Evolutionary conservation across 2,113 vertebrate genomes (phyloP), one percentile per base, ranked within the genome.

Genomic region (Grantiella picta): DNA sequence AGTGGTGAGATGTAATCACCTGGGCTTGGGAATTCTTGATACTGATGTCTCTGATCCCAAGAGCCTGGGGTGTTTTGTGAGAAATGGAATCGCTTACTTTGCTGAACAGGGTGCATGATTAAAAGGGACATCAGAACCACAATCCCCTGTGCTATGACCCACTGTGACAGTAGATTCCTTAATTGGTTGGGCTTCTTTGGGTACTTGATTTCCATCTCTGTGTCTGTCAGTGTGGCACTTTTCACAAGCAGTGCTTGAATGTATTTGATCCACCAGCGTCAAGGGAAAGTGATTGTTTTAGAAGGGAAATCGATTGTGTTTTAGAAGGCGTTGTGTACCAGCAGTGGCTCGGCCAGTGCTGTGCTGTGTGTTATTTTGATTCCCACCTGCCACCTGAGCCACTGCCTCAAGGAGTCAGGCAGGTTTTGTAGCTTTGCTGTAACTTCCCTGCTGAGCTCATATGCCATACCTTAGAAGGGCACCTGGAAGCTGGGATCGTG

Each of bases 391-490:
- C 56, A 5, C 78, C 44, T 23, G 35, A 81, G 68, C 86, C n/a
- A 11, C 71, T 87, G 52, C 50, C 61, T 85, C 31, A 15, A 44
- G 86, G 27, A 40, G 69, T 47, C 42, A 4, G 11, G 75, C 78
- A 40, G 72, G 70, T 94, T 90, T 63, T 47, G 75, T 82, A 15
- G 31, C 77, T 93, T 35, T 4, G 5, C 36, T 71, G 35, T 63
- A 35, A 31, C 65, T 80, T 86, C 54, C 57, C n/a, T n/a, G 56
- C 70, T 70, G 73, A 54, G 65, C 65, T 92, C 49, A 15, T 11
- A 25, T 0, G 0, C 28, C 0, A 0, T 59, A 2, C n/a, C 45
- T 87, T 27, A 31, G 78, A 38, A 66, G 44, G 50, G 27, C 17
- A 11, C 38, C 38, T 80, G 82, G 82, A 38, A 92, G 29, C 42